These are phyloP conservation scores for Rattus norvegicus DNA, from an alignment of 2,113 vertebrate species.

Conservation along the genomic window GRCr8 NC_086019.1:34504001-34504500, in stretches of 20 bases:
- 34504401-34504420: background rate
- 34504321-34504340: background rate
- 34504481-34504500: slow-evolving; percentile 92
- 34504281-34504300: background rate
- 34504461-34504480: slow-evolving; percentile 90
- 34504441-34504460: slow-evolving; percentile 93
- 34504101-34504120: background rate
- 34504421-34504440: slow-evolving; percentile 79
- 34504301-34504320: background rate
- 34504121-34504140: background rate
- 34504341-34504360: background rate
- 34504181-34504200: background rate
- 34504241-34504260: background rate
- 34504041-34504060: background rate
- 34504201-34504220: background rate
- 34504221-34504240: too few relatives aligned
- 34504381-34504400: background rate
- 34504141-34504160: background rate
- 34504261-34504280: background rate
- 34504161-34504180: background rate
- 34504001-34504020: background rate
- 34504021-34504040: background rate
- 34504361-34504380: background rate
- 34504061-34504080: background rate
- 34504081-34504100: background rate